Evolutionary conservation across 92 coral and sea anemone species (phyloP).

Genomic region (Paramuricea clavata): DNA sequence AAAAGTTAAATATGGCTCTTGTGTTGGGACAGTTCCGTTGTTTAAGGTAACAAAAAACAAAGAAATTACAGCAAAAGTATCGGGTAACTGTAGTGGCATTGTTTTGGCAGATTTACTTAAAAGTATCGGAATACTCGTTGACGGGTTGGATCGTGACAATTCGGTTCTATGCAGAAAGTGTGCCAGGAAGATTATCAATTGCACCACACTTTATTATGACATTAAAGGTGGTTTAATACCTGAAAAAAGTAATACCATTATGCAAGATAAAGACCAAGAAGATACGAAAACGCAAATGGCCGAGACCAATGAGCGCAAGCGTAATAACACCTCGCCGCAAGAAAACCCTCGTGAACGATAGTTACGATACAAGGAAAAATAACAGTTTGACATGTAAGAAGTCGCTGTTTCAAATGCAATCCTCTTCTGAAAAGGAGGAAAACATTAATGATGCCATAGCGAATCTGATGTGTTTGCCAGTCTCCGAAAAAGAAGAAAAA

Average conservation of each 20-base stretch:
- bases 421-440: conserved; percentile 31
- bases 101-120: conserved; percentile 25
- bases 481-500: conserved; percentile 13
- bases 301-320: neutral
- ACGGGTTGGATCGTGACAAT: neutral
- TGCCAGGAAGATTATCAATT: conserved; percentile 49
- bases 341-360: too few species aligned
- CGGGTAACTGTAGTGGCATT: conserved; percentile 24
- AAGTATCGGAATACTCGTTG: neutral
- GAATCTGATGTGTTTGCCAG: conserved; percentile 8
- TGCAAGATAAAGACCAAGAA: conserved; percentile 14
- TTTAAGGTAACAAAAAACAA: conserved; percentile 52
- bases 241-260: neutral
- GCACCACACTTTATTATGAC: conserved; percentile 28
- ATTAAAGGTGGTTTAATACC: conserved; percentile 8
- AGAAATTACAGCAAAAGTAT: conserved; percentile 32
- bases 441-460: conserved; percentile 27
- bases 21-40: conserved; percentile 33
- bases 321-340: too few species aligned
- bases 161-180: conserved; percentile 40
- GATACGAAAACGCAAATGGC: neutral
- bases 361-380: too few species aligned
- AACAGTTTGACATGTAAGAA: conserved; percentile 18
- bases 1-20: conserved; percentile 8
- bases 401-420: conserved; percentile 42